phyloP scores from a whole-genome alignment of 2,113 vertebrate species.

The Plestiodon gilberti region DNA sequence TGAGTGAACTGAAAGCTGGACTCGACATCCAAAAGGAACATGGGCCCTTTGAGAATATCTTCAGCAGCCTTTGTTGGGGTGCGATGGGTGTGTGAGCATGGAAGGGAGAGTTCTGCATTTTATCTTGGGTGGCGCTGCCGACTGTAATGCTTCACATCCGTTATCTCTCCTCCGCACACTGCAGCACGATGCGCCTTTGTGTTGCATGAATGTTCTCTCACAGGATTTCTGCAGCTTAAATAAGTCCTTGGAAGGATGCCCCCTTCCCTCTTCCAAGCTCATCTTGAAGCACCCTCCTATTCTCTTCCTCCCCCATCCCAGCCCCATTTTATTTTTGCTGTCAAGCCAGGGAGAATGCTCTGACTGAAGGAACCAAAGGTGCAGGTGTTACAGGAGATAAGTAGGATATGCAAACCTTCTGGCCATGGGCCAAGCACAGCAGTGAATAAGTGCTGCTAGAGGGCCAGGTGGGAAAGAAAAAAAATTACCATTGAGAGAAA shows the following conservation, averaged over 20 bases:
- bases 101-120: not conserved
- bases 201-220: not conserved
- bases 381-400: not conserved
- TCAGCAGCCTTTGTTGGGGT: not conserved
- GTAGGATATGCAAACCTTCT: no score
- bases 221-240: not conserved
- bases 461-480: no score
- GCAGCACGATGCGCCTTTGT: not conserved
- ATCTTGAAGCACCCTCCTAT: not conserved
- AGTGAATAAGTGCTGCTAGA: not conserved
- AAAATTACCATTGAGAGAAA: not conserved
- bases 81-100: not conserved
- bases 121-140: not conserved
- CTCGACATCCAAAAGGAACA: not conserved
- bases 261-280: not conserved
- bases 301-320: no score
- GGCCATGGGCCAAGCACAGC: not conserved
- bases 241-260: not conserved
- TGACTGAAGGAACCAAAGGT: not conserved
- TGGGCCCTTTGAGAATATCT: not conserved
- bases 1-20: not conserved
- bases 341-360: not conserved
- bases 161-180: constrained; percentile 7
- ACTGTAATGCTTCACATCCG: not conserved
- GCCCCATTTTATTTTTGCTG: not conserved